These are phyloP conservation scores for Hydriomena furcata DNA, from an alignment of 2,888 invertebrate species.

Conservation along the genomic window DNA sequence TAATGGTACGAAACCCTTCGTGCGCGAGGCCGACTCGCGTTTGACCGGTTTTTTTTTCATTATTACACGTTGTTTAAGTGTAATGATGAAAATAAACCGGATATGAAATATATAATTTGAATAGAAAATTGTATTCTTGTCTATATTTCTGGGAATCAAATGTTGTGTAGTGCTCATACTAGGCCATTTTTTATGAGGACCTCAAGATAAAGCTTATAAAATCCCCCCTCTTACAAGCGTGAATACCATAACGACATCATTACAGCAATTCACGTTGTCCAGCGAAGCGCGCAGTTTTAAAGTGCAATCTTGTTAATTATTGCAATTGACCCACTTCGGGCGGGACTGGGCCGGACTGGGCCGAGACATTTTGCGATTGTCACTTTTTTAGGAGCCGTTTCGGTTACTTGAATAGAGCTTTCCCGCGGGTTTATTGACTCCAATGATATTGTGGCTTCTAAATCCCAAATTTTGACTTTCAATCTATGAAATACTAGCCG, in stretches of 20 bases:
- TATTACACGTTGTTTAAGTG: no score
- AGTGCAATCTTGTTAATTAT: conserved; percentile 27
- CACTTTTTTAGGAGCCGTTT: conserved; percentile 5
- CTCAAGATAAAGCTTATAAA: background rate
- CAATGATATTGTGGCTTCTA: background rate
- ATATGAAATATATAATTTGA: no score
- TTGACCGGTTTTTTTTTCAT: no score
- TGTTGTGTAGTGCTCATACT: no score
- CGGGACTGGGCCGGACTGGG: background rate
- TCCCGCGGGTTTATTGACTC: background rate
- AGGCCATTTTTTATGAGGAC: no score
- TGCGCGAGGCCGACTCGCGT: no score
- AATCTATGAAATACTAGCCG: no score
- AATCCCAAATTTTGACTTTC: no score
- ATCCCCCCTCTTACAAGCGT: conserved; percentile 1
- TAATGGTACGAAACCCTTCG: no score
- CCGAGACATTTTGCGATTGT: conserved; percentile 10
- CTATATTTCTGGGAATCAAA: no score
- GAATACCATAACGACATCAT: conserved; percentile 17
- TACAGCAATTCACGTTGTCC: conserved; percentile 9
- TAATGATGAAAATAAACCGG: no score
- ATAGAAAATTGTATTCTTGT: no score
- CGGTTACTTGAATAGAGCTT: background rate
- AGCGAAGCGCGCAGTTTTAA: conserved; percentile 7
- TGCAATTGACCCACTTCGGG: conserved; percentile 22